Evolutionary conservation across 2,888 invertebrate genomes (phyloP), one percentile per base, ranked within the genome.

Genomic region (Molanna angustata): DNA sequence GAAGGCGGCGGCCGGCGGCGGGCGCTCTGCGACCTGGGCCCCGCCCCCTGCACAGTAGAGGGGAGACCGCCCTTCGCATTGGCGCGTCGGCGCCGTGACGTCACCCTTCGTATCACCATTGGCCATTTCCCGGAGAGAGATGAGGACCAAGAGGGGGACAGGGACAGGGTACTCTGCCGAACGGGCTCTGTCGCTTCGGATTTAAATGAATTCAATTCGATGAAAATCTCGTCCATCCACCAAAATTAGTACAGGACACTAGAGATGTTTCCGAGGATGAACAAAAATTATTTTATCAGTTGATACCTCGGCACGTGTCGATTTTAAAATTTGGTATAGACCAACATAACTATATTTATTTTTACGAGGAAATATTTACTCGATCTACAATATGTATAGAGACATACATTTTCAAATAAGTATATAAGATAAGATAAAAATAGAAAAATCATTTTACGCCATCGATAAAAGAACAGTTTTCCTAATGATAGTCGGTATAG

Each of bases 1-100:
- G 80, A 78, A 76, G 77, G 78, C 78, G 72, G 63, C 74, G 73
- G 73, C 59, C 59, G 61, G 63, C 52, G 53, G 59, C 55, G 55
- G 56, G 59, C 57, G 73, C 69, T 73, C 72, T 72, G 72, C 71
- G 71, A 71, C 73, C 72, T 74, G 73, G 35, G 46, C 49, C 17
- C 67, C 69, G 70, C 67, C 68, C 65, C 75, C 73, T 65, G 68
- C 65, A 9, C 61, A 59, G 46, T 59, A 63, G 64, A 65, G 70
- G 67, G 66, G 67, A 65, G 65, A 64, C 65, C 69, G 67, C 67
- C 19, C 65, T 68, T 67, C 67, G 19, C 60, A 67, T 69, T 69
- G 69, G 70, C 52, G 54, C 52, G 19, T 45, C 51, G 41, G 50
- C 64, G 66, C 65, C 62, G 62, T 57, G 65, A 67, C 69, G 69